These are phyloP conservation scores for Laothoe populi DNA, from an alignment of 2,888 invertebrate genomes.

Conservation along the genomic window DNA sequence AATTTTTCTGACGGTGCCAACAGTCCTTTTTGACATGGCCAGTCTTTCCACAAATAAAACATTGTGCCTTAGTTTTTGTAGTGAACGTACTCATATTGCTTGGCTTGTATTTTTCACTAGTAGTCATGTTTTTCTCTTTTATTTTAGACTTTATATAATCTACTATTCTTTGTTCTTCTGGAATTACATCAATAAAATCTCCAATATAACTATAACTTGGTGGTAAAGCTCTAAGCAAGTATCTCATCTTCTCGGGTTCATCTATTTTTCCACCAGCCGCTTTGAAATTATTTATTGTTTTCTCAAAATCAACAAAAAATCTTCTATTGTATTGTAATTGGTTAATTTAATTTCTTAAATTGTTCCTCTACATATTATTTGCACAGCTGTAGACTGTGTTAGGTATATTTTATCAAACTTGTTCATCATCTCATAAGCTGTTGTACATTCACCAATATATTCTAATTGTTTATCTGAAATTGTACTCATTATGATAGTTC, in stretches of 20 bases:
- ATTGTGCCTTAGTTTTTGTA: conserved; percentile 36
- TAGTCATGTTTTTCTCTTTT: no score
- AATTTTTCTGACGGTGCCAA: conserved; percentile 32
- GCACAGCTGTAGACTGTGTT: conserved; percentile 43
- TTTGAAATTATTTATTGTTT: no score
- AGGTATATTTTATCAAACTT: no score
- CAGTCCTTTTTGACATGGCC: conserved; percentile 41
- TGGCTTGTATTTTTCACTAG: conserved; percentile 31
- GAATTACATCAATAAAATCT: no score
- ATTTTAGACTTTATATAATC: no score
- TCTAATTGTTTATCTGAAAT: conserved; percentile 42
- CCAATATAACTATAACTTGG: conserved; percentile 44
- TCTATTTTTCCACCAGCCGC: conserved; percentile 38
- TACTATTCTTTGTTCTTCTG: no score
- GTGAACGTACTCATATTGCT: conserved; percentile 38
- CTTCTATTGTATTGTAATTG: conserved; percentile 40
- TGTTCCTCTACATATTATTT: conserved; percentile 44
- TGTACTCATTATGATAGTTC: conserved; percentile 40
- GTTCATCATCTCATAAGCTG: no score
- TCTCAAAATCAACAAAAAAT: conserved; percentile 44
- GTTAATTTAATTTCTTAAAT: conserved; percentile 41
- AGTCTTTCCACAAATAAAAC: conserved; percentile 39
- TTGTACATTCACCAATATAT: no score
- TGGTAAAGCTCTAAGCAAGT: conserved; percentile 42
- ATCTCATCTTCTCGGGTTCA: conserved; percentile 43